Evolutionary conservation across 1,140 invertebrate genomes (phyloP), one percentile per base, ranked within the genome.

Genomic region (Dreissena rostriformis): DNA sequence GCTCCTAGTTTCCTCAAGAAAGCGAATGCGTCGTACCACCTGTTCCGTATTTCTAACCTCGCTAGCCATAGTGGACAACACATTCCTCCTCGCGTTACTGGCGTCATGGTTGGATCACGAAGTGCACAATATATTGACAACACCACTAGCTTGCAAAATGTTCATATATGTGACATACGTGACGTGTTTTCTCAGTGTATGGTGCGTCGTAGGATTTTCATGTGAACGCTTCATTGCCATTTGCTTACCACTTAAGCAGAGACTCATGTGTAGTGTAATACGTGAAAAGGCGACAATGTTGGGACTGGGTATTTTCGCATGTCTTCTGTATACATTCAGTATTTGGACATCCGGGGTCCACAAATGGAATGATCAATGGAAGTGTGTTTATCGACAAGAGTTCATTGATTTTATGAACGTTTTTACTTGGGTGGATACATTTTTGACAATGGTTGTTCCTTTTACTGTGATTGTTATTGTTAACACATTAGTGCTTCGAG

Each of bases 391-490:
- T 14, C 39, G 28, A 52, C 19, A 52, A 39, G 71, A 85, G n/a
- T 76, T 78, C 55, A 51, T 65, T 49, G n/a, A 90, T 0, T 92
- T 92, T 0, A 94, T 95, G 93, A 89, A 91, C 22, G 92, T 95
- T 52, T 93, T 95, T 82, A 95, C 92, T 85, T 94, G 95, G 53
- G 86, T 95, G 24, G 95, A 95, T 88, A 95, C 93, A 73, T 90
- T 95, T 49, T 90, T 93, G 0, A 95, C 94, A 24, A 90, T 95
- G 7, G 93, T 95, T 39, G 89, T 92, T 0, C 95, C 95, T 0
- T 87, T 95, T 2, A 89, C 94, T 1, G 88, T 95, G 14, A 95
- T 95, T 78, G 91, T 95, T 67, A 90, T 94, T 65, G 94, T 95
- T 94, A 95, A 95, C 39, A 17, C 61, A 22, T 17, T 24, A 19